These are phyloP conservation scores for Isichthys henryi DNA, from an alignment of 2,113 vertebrate species.

Conservation along the genomic window DNA sequence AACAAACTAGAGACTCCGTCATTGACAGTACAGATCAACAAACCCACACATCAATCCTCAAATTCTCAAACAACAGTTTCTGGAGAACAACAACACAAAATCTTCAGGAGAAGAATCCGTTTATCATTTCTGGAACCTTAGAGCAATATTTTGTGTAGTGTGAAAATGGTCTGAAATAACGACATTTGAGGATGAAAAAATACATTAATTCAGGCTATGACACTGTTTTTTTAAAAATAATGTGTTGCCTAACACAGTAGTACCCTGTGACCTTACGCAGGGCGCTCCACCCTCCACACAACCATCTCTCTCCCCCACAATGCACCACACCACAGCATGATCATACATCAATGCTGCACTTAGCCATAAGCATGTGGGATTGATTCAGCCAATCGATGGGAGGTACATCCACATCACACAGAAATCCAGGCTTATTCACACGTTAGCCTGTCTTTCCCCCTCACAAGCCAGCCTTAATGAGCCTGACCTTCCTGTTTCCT, in stretches of 20 bases:
- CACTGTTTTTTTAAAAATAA: neutral
- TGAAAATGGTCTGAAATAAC: neutral
- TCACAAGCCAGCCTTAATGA: neutral
- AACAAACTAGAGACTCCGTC: slow-evolving; percentile 8
- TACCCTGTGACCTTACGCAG: neutral
- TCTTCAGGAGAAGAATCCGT: neutral
- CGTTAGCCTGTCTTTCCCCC: neutral
- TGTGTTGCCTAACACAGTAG: neutral
- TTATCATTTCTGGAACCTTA: neutral
- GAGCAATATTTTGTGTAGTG: neutral
- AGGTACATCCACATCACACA: neutral
- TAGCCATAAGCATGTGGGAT: neutral
- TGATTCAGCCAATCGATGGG: slow-evolving; percentile 6
- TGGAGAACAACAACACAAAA: neutral
- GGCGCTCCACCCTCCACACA: neutral
- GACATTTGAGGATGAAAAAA: neutral
- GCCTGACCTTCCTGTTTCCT: neutral
- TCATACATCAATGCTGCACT: neutral
- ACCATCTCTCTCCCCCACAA: neutral
- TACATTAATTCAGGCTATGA: neutral
- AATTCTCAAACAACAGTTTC: neutral
- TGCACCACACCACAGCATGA: neutral
- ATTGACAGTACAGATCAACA: neutral
- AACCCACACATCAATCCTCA: neutral
- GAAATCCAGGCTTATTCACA: neutral